Evolutionary conservation across 2,797 vertebrate species (phyloP).

Genomic region (Sus cebifrons): DNA sequence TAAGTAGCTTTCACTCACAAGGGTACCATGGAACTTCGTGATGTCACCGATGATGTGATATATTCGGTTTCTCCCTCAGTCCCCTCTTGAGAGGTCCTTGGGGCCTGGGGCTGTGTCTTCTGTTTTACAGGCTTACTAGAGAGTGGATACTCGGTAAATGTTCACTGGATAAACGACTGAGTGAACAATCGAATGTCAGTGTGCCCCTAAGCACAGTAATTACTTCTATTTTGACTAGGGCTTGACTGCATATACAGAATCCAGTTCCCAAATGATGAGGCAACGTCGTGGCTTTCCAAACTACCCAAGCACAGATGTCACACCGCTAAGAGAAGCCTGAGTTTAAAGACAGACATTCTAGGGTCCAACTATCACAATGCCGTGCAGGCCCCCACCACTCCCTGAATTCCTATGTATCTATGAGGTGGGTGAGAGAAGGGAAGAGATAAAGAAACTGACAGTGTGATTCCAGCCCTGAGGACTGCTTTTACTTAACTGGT

Average conservation of each 20-base stretch:
- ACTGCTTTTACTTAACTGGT: background rate
- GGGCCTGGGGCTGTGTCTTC: background rate
- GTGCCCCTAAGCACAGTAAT: slow-evolving; percentile 61
- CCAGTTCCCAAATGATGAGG: slow-evolving; percentile 70
- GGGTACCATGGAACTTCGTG: background rate
- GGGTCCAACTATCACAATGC: background rate
- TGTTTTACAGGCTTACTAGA: background rate
- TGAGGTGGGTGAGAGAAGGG: slow-evolving; percentile 10
- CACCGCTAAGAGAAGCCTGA: slow-evolving; percentile 48
- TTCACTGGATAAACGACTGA: slow-evolving; percentile 6
- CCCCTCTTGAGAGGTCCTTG: background rate
- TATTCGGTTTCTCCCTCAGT: background rate
- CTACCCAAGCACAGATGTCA: slow-evolving; percentile 73
- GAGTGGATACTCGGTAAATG: background rate
- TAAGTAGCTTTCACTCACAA: background rate
- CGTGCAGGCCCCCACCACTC: background rate
- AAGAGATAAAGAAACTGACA: background rate
- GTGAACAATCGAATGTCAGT: background rate
- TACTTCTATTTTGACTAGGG: slow-evolving; percentile 74
- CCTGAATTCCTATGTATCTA: slow-evolving; percentile 19
- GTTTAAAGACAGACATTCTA: slow-evolving; percentile 68
- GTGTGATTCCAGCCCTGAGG: background rate
- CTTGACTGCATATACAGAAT: slow-evolving; percentile 67
- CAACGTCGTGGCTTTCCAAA: slow-evolving; percentile 77
- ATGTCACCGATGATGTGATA: background rate